phyloP scores from a whole-genome alignment of 2,113 vertebrate species.

The Glaucidium brasilianum region DNA sequence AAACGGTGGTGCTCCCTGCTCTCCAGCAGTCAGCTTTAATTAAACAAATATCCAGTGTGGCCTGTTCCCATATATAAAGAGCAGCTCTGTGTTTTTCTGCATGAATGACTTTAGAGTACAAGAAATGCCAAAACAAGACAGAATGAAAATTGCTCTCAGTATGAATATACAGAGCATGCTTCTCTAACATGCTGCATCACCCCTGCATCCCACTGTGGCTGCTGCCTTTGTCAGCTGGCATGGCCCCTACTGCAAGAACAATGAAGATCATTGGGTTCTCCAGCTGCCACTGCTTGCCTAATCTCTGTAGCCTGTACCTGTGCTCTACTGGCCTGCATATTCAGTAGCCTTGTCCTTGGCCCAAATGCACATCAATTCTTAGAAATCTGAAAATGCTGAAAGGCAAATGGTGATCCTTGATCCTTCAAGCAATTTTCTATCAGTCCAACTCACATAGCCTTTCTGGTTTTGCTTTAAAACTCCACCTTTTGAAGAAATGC shows the following conservation, averaged over 20 bases:
- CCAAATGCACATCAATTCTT: not conserved
- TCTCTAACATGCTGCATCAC: not conserved
- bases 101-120: not conserved
- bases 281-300: not conserved
- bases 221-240: not conserved
- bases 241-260: not conserved
- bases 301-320: not conserved
- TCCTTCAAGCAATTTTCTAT: not conserved
- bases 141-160: not conserved
- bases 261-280: not conserved
- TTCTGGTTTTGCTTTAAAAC: not conserved
- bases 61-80: not conserved
- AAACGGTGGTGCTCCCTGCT: not conserved
- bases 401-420: not conserved
- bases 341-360: not conserved
- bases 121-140: not conserved
- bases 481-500: not conserved
- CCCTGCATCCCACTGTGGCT: not conserved
- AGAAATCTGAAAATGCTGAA: not conserved
- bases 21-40: constrained; percentile 15
- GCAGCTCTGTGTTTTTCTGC: constrained; percentile 3
- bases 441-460: not conserved
- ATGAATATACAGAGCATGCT: accelerated
- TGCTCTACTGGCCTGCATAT: not conserved
- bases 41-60: not conserved